Base-by-base conservation (phyloP, 2,113 vertebrate genomes). In the Mixornis gularis region DNA sequence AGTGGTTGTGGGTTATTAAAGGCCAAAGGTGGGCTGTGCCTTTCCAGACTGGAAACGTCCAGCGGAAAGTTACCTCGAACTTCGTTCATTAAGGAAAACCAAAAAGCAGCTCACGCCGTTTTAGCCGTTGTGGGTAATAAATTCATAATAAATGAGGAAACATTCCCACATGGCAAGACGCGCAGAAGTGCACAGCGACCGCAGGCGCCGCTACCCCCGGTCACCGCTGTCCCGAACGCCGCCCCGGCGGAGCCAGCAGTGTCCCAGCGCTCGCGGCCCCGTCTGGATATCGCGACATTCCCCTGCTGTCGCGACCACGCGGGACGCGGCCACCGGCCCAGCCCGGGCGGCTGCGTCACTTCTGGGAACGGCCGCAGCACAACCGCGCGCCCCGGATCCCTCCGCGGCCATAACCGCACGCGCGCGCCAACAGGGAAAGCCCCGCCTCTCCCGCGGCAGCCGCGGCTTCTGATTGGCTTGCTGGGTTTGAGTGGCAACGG, bases 121-220 rank as follows among this genome's bases (percentile, higher is more conserved):
- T 18, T 7, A 63, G 16, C 9, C 6, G 1, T 2, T 13, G 9
- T 12, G 4, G 0, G 0, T 10, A 26, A 34, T 12, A 38, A 8
- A 30, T 8, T 1, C 6, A n/a, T 4, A 40, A 46, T 6, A 21
- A 18, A 63, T 1, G 4, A 17, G 41, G 4, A 16, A 44, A 38
- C 7, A 2, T 21, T 19, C 40, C 44, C 22, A 2, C n/a, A 5
- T 1, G 4, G 48, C n/a, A 15, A n/a, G 27, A 16, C 15, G 13
- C 24, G 65, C 58, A 59, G 58, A 64, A 30, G 25, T 20, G 17
- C 51, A 87, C 58, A 13, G 21, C 29, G 48, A 6, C 21, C 11
- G 8, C 13, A 13, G 15, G 16, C 16, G 3, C 29, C 8, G 14
- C 18, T 17, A 3, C 7, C 13, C 26, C 2, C 1, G 3, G 3